Percentiles rank a stretch among this genome's conserved stretches.
phyloP scores from a whole-genome alignment of 2,797 vertebrate genomes.

The Fundulus diaphanus region DNA sequence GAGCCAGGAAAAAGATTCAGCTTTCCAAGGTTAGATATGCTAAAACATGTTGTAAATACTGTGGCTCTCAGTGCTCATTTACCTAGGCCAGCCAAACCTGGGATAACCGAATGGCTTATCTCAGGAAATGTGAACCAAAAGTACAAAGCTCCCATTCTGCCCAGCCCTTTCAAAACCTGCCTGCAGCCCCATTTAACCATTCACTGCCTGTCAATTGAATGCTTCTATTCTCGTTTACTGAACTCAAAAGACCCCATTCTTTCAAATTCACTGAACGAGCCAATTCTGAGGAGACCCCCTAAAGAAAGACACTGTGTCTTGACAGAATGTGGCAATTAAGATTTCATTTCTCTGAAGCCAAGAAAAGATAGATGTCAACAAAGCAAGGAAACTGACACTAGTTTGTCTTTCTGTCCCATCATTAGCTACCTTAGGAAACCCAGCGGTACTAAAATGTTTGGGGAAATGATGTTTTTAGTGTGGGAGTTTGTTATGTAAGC shows the following conservation, averaged over 20 bases:
- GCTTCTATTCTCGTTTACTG: slow-evolving; percentile 63
- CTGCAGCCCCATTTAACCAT: slow-evolving; percentile 66
- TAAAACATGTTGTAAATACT: slow-evolving; percentile 12
- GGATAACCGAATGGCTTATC: slow-evolving; percentile 58
- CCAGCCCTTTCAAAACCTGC: slow-evolving; percentile 58
- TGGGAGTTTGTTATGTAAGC: not conserved
- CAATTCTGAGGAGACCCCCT: slow-evolving; percentile 58
- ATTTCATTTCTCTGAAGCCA: slow-evolving; percentile 40
- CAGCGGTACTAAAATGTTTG: slow-evolving; percentile 22
- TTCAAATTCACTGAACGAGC: slow-evolving; percentile 66
- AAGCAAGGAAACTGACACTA: slow-evolving; percentile 17
- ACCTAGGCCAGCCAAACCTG: slow-evolving; percentile 49
- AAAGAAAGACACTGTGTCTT: slow-evolving; percentile 65
- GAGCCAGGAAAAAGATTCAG: not conserved
- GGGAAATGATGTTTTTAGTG: not conserved
- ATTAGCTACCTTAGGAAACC: slow-evolving; percentile 7
- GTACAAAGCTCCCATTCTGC: slow-evolving; percentile 76
- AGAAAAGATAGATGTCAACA: slow-evolving; percentile 41
- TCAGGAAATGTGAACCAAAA: slow-evolving; percentile 56
- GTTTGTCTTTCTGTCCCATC: slow-evolving; percentile 9
- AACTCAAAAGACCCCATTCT: slow-evolving; percentile 74
- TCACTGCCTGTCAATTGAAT: slow-evolving; percentile 63
- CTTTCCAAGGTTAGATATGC: not conserved
- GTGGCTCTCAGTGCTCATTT: slow-evolving; percentile 48
- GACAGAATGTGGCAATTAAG: slow-evolving; percentile 59